A percentile compares a stretch with the other conserved stretches of the same genome.
phyloP scores from a whole-genome alignment of 2,113 vertebrate genomes.

The Pseudolaguvia tuberculata region DNA sequence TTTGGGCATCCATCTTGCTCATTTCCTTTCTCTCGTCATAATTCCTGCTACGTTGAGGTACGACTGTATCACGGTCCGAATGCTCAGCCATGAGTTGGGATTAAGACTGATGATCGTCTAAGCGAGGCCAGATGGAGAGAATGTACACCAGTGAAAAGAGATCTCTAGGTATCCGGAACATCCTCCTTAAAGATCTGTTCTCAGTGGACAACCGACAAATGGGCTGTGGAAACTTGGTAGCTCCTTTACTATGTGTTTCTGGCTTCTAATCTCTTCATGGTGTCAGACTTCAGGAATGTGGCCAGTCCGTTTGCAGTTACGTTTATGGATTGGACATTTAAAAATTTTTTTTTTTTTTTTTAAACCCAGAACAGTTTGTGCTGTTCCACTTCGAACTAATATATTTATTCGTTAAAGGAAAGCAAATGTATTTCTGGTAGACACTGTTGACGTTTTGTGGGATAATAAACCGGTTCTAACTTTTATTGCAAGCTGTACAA shows the following conservation, averaged over 20 bases:
- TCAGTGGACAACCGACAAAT: too few relatives aligned
- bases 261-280: slow-evolving; percentile 31
- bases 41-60: slow-evolving; percentile 33
- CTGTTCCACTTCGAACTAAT: not conserved
- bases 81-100: not conserved
- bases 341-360: not conserved
- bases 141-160: slow-evolving; percentile 27
- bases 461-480: slow-evolving; percentile 30
- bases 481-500: slow-evolving; percentile 47
- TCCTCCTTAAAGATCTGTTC: slow-evolving; percentile 8
- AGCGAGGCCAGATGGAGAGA: slow-evolving; percentile 2
- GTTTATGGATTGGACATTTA: slow-evolving; percentile 1
- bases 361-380: not conserved
- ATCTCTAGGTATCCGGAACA: not conserved
- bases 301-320: slow-evolving; percentile 14
- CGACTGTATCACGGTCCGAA: slow-evolving; percentile 12
- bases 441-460: slow-evolving; percentile 42
- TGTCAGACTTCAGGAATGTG: slow-evolving; percentile 40
- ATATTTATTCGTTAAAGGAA: not conserved
- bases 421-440: not conserved
- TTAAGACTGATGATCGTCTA: not conserved
- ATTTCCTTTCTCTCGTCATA: slow-evolving; percentile 38
- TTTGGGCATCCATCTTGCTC: slow-evolving; percentile 49
- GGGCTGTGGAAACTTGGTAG: slow-evolving; percentile 14
- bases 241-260: slow-evolving; percentile 32